phyloP scores from a whole-genome alignment of 2,797 vertebrate species.

The Melopsittacus undulatus region DNA sequence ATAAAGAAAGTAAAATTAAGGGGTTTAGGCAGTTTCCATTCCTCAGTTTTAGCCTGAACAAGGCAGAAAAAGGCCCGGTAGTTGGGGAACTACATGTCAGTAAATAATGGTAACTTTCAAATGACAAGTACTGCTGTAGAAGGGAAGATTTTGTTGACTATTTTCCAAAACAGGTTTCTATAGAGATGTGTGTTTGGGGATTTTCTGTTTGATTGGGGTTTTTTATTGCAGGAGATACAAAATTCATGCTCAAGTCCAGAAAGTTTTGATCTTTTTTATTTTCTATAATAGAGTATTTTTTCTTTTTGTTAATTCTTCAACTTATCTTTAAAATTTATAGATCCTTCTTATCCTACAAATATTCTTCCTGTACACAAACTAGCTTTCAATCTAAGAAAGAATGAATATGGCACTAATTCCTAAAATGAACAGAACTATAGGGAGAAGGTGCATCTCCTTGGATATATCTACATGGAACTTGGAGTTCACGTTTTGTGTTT shows the following conservation, averaged over 20 bases:
- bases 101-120: neutral
- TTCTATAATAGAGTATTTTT: neutral
- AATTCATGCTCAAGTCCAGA: too few species aligned
- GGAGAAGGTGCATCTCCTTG: neutral
- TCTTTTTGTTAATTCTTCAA: neutral
- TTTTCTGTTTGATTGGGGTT: neutral
- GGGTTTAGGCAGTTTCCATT: neutral
- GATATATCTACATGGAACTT: neutral
- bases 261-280: neutral
- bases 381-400: neutral
- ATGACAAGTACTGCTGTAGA: neutral
- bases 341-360: neutral
- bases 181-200: neutral
- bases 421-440: neutral
- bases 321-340: neutral
- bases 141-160: neutral
- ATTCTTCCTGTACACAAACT: neutral
- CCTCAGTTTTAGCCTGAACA: neutral
- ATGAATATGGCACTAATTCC: neutral
- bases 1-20: constrained; percentile 27
- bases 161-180: neutral
- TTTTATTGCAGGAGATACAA: neutral
- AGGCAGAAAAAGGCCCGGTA: neutral
- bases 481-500: neutral
- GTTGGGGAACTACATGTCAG: neutral